Evolutionary conservation across 1,140 invertebrate species (phyloP).

Genomic region (Drosophila varians): DNA sequence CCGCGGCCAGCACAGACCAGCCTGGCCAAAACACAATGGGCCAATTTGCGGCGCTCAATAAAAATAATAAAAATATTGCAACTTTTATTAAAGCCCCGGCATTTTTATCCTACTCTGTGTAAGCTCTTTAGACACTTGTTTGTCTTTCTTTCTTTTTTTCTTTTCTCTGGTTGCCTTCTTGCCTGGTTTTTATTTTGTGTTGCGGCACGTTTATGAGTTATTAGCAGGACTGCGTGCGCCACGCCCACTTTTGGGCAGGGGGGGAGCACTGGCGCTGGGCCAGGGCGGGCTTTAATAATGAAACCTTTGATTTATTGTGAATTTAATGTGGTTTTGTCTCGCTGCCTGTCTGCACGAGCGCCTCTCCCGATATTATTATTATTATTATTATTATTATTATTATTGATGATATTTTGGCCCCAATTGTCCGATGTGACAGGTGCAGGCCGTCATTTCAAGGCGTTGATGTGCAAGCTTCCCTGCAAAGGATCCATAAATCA

Average conservation of each 20-base stretch:
- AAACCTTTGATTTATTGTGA: conserved; percentile 62
- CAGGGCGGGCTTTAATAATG: conserved; percentile 28
- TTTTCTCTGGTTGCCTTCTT: no score
- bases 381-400: conserved; percentile 21
- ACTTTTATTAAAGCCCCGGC: conserved; percentile 51
- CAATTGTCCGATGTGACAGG: conserved; percentile 43
- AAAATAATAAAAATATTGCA: conserved; percentile 71
- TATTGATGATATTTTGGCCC: conserved; percentile 60
- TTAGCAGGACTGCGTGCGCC: conserved; percentile 26
- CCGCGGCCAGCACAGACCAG: conserved; percentile 26
- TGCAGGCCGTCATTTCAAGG: conserved; percentile 39
- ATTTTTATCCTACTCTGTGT: conserved; percentile 24
- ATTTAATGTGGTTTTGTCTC: conserved; percentile 62
- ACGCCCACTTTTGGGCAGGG: conserved; percentile 27
- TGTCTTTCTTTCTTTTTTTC: conserved; percentile 4
- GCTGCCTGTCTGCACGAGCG: conserved; percentile 14
- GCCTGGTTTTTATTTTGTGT: conserved; percentile 7
- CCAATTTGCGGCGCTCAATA: conserved; percentile 66
- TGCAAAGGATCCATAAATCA: conserved; percentile 24
- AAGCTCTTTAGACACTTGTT: conserved; percentile 48
- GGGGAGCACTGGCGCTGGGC: no score
- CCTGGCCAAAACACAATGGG: conserved; percentile 48
- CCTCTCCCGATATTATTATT: neutral
- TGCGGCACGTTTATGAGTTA: conserved; percentile 52
- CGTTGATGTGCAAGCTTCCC: conserved; percentile 5